Percentiles rank a stretch among this genome's conserved stretches.
Conservation (phyloP, 2,797 vertebrate species). For the Phataginus tetradactyla region DNA sequence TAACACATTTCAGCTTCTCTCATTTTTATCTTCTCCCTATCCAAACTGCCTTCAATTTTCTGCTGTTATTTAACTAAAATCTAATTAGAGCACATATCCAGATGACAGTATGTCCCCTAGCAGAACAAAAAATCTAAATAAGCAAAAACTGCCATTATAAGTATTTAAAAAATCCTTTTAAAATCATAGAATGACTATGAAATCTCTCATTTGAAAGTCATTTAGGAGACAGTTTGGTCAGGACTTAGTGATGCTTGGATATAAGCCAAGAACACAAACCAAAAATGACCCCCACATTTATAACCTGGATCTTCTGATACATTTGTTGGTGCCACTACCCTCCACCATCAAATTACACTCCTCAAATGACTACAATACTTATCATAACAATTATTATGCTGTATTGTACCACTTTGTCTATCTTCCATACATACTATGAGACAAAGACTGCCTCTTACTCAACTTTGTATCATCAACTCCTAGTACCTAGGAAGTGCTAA, state of each 20-base stretch:
- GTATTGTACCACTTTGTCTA: background rate
- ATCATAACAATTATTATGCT: background rate
- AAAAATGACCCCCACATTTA: background rate
- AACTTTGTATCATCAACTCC: background rate
- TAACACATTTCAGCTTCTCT: conserved; percentile 17
- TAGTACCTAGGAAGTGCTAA: background rate
- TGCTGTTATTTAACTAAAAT: conserved; percentile 34
- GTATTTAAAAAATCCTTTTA: background rate
- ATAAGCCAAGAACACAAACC: background rate
- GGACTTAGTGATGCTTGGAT: background rate
- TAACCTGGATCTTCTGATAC: background rate
- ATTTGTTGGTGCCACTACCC: background rate
- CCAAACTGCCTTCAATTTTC: conserved; percentile 18
- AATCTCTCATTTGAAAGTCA: background rate
- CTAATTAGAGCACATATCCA: conserved; percentile 20
- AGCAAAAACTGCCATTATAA: background rate
- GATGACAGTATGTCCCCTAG: background rate
- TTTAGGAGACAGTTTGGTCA: background rate
- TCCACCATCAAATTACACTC: background rate
- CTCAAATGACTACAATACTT: background rate
- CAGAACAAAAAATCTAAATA: background rate
- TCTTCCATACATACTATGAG: background rate
- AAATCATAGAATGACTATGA: conserved; percentile 44
- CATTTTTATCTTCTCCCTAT: conserved; percentile 11
- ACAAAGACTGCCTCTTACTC: background rate